Base-by-base conservation (phyloP, 1,140 invertebrate species). In the Hyposmocoma kahamanoa region DNA sequence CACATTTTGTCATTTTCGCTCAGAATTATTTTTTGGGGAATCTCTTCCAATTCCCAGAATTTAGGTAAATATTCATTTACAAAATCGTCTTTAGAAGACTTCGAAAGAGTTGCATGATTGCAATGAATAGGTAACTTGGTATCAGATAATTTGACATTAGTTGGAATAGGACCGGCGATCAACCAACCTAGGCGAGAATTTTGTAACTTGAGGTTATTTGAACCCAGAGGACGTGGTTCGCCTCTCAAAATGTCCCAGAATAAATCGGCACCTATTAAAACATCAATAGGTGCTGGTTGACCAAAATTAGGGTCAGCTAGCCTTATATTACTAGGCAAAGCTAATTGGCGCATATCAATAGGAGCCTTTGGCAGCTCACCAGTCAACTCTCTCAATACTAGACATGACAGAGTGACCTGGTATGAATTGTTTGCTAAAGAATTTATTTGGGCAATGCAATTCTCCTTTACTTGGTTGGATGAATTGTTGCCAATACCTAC, bases 1-100 rank as follows among this genome's bases (percentile, higher is more conserved):
- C 79, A 86, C 61, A 55, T 50, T 46, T 45, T 81, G 13, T 48
- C 32, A 20, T 30, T 34, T 32, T 46, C 30, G 13, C 19, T 46
- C 34, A 43, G 19, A 8, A 43, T 24, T 13, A n/a, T 11, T 24
- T 34, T 32, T 5, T 34, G n/a, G 13, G 44, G 44, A 11, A 34
- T 5, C 13, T 47, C 42, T 26, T 43, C 42, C 28, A 43, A 15
- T 15, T 43, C 10, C 42, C 42, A 43, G 24, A 43, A 43, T 21
- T 32, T 46, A 46, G 30, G 18, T 32, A 36, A 18, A 22, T 19
- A 13, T 34, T 46, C 17, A 34, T 46, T 18, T 32, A 46, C 19
- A n/a, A n/a, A n/a, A 34, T 18, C 30, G 19, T 6, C 21, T 34
- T 46, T 4, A 15, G 42, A 3, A 1, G 9, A n/a, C 3, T 43